phyloP scores from a whole-genome alignment of 2,113 vertebrate species.

The Gallinago media region DNA sequence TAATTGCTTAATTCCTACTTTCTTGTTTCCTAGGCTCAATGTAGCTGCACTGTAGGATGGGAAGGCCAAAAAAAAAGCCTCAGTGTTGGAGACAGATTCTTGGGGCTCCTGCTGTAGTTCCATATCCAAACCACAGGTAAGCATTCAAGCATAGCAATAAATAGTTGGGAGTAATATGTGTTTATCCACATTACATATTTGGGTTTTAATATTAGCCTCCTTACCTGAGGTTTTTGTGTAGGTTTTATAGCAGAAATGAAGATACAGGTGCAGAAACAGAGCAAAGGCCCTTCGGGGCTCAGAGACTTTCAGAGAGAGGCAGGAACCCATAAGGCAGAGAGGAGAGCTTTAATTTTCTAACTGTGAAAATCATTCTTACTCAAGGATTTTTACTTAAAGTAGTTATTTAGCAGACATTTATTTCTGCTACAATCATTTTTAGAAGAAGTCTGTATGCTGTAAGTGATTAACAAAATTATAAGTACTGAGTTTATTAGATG shows the following conservation, averaged over 20 bases:
- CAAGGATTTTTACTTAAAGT: background rate
- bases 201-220: background rate
- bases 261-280: background rate
- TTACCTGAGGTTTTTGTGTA: background rate
- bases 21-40: background rate
- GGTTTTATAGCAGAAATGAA: background rate
- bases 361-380: background rate
- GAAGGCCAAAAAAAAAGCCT: background rate
- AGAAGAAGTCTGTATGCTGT: background rate
- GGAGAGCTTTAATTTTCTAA: background rate
- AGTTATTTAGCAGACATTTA: background rate
- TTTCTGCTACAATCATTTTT: background rate
- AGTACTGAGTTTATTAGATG: background rate
- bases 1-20: background rate
- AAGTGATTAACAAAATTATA: background rate
- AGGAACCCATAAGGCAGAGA: background rate
- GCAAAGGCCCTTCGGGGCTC: background rate
- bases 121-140: background rate
- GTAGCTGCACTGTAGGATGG: background rate
- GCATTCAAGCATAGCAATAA: background rate
- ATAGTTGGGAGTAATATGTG: background rate
- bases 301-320: background rate
- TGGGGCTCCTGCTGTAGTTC: background rate
- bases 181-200: background rate
- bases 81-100: rapidly evolving